Evolutionary conservation across 2,113 vertebrate genomes (phyloP), one percentile per base, ranked within the genome.

Genomic region (Anhinga rufa): DNA sequence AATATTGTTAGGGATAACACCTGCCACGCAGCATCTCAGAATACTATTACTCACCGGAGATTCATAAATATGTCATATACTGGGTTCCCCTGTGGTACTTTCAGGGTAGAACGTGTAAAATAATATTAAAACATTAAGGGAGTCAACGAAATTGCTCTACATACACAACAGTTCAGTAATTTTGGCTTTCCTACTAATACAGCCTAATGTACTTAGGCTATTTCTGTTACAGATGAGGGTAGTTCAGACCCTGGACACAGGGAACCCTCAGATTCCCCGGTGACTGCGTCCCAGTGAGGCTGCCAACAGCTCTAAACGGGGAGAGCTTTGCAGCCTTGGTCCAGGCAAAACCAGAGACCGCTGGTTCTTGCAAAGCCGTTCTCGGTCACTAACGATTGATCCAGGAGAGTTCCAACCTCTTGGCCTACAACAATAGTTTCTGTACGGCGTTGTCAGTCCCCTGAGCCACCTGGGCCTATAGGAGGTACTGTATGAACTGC

Each of bases 181-280:
- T 92, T 62, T 64, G 6, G 2, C 19, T 78, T 86, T 44, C 20
- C 42, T 86, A 2, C 20, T 29, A 22, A 16, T 4, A 48, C 2
- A 1, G 9, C 11, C 12, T 5, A 24, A 51, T 0, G 5, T 2
- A 25, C 12, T 31, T 3, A 8, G 22, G 34, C 7, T 74, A 15
- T 44, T 24, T 32, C 31, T 62, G 51, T 26, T 42, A 1, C 6
- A 22, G 7, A 1, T 49, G 57, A 64, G 46, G 38, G 15, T 4
- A 64, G 52, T 4, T 58, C 81, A 69, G 29, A 65, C 5, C 16
- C 18, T 52, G 57, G 42, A 24, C 36, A 12, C 24, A 46, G 10
- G 34, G 24, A 69, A 3, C 5, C 20, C 51, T 48, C 4, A 3
- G 8, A 29, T 20, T 22, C 57, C 20, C 49, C 14, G 0, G 14